Percentiles rank a stretch among this genome's conserved stretches.
phyloP scores from a whole-genome alignment of 2,888 invertebrate genomes.

The Peribatodes rhomboidaria region DNA sequence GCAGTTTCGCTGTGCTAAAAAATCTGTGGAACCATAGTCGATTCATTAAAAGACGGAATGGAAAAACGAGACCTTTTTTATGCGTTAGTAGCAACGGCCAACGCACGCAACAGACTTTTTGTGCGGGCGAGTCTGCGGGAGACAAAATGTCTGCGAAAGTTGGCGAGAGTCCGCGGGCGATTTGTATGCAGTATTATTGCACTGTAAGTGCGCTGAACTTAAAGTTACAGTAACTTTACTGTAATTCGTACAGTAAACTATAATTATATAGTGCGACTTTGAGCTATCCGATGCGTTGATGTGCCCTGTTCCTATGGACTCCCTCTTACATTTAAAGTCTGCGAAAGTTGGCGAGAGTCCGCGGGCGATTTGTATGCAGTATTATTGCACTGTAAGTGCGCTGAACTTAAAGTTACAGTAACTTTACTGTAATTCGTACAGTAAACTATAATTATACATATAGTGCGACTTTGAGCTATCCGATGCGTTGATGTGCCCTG shows the following conservation, averaged over 20 bases:
- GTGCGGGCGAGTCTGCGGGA: too few relatives aligned
- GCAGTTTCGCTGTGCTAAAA: conserved; percentile 24
- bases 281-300: too few relatives aligned
- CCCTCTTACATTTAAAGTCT: too few relatives aligned
- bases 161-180: background rate
- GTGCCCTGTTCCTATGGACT: too few relatives aligned
- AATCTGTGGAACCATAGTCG: conserved; percentile 20
- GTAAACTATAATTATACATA: too few relatives aligned
- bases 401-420: background rate
- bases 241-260: too few relatives aligned
- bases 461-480: too few relatives aligned
- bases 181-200: background rate
- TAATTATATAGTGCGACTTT: too few relatives aligned
- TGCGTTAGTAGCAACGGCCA: conserved; percentile 9
- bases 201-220: background rate
- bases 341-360: background rate
- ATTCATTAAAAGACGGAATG: conserved; percentile 28
- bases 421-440: too few relatives aligned
- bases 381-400: background rate
- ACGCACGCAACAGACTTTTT: background rate
- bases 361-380: background rate
- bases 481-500: too few relatives aligned
- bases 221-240: background rate
- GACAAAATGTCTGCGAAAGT: too few relatives aligned
- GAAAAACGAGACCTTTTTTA: conserved; percentile 21